A percentile compares a stretch with the other conserved stretches of the same genome.
These are phyloP conservation scores for Sepioteuthis lessoniana DNA, from an alignment of 2,888 invertebrate genomes.

Conservation along the genomic window DNA sequence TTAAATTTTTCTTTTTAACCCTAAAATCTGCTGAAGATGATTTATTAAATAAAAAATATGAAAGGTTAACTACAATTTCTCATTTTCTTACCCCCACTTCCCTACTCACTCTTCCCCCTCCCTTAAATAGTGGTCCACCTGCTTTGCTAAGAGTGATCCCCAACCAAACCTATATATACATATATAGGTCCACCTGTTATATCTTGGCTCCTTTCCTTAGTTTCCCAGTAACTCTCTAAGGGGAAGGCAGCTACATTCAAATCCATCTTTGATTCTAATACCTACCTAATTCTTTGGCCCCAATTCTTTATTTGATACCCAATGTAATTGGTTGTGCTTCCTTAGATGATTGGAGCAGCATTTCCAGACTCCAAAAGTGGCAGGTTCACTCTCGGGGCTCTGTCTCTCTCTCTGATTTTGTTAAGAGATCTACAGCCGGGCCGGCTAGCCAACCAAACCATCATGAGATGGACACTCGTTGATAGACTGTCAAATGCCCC, in stretches of 20 bases:
- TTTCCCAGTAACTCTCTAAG: slow-evolving; percentile 18
- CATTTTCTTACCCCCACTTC: neutral
- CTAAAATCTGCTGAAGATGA: slow-evolving; percentile 33
- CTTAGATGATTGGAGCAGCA: neutral
- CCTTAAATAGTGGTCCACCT: neutral
- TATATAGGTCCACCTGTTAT: neutral
- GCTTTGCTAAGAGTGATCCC: slow-evolving; percentile 2
- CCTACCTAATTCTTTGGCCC: neutral
- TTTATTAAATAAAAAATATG: neutral
- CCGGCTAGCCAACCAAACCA: slow-evolving; percentile 10
- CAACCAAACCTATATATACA: neutral
- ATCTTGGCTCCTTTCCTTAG: slow-evolving; percentile 20
- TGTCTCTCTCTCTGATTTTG: neutral
- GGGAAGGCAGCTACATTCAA: neutral
- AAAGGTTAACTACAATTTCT: neutral
- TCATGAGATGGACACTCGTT: neutral
- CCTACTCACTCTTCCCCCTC: too few species aligned
- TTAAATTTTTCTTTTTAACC: neutral
- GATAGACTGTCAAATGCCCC: neutral
- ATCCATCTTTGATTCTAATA: neutral
- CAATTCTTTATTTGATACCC: neutral
- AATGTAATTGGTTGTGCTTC: slow-evolving; percentile 33
- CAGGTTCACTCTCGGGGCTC: neutral
- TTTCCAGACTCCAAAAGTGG: neutral
- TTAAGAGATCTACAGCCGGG: neutral